phyloP scores from a whole-genome alignment of 2,888 invertebrate species.

The Ophion slaviceki region DNA sequence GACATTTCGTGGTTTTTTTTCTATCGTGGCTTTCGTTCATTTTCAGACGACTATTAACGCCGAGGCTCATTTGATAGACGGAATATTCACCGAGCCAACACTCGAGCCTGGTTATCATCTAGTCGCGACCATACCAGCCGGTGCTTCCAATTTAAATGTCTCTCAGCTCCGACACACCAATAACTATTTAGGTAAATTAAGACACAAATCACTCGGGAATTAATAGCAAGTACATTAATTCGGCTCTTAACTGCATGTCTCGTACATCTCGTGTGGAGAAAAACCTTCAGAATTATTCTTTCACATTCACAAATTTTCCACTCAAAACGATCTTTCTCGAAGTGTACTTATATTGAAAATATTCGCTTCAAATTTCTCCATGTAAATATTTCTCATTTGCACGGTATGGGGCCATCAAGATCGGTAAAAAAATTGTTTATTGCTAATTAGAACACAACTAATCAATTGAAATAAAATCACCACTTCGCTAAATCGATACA shows the following conservation, averaged over 20 bases:
- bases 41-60: conserved; percentile 52
- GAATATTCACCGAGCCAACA: conserved; percentile 92
- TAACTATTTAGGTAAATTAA: conserved; percentile 91
- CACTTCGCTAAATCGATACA: too few species aligned
- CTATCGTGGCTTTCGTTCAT: not conserved
- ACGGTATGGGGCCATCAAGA: not conserved
- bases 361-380: not conserved
- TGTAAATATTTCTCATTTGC: not conserved
- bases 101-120: conserved; percentile 93
- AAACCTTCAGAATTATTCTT: not conserved
- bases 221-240: conserved; percentile 36
- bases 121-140: conserved; percentile 92
- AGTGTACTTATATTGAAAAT: not conserved
- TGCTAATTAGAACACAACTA: not conserved
- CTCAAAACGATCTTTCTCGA: not conserved
- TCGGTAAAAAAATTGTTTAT: not conserved
- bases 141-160: conserved; percentile 94
- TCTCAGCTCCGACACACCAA: conserved; percentile 92
- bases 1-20: not conserved
- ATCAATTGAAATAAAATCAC: not conserved
- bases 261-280: conserved; percentile 6
- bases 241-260: conserved; percentile 9
- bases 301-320: conserved; percentile 14
- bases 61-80: conserved; percentile 90
- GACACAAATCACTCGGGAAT: conserved; percentile 30